These are phyloP conservation scores for Paramacrobiotus metropolitanus DNA, from an alignment of 1,140 invertebrate species.

Conservation along the genomic window DNA sequence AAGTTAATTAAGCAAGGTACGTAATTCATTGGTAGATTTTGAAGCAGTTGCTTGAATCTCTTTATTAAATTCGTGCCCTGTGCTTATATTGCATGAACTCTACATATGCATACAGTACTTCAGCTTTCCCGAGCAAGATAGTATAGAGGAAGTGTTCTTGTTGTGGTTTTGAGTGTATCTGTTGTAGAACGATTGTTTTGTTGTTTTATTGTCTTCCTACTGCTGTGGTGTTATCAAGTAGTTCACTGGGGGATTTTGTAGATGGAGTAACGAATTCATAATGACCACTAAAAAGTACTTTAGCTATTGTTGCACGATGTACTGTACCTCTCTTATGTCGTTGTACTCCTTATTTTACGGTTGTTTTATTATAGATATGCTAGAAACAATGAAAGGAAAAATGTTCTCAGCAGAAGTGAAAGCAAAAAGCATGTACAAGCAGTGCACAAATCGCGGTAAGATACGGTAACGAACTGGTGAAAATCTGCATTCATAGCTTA, in stretches of 20 bases:
- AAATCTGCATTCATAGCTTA: no score
- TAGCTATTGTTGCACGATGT: no score
- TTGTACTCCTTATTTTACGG: not conserved
- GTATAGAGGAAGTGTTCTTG: no score
- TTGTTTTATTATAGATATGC: constrained; percentile 15
- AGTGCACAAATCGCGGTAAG: constrained; percentile 20
- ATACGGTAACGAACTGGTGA: no score
- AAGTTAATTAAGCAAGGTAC: constrained; percentile 34
- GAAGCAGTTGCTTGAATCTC: not conserved
- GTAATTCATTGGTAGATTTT: not conserved
- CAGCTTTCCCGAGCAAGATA: no score
- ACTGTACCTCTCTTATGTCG: not conserved
- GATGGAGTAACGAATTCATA: no score
- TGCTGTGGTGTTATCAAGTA: not conserved
- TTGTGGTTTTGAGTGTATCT: no score
- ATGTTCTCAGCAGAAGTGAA: constrained; percentile 17
- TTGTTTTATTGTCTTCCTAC: not conserved
- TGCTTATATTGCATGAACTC: not conserved
- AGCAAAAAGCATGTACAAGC: constrained; percentile 17
- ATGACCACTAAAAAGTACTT: no score
- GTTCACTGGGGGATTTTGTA: not conserved
- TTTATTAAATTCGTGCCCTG: not conserved
- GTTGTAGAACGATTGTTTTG: no score
- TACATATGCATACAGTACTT: no score
- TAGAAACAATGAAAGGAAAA: constrained; percentile 15